Conservation (phyloP, 2,888 invertebrate genomes). For the Leptopterna dolabrata region DNA sequence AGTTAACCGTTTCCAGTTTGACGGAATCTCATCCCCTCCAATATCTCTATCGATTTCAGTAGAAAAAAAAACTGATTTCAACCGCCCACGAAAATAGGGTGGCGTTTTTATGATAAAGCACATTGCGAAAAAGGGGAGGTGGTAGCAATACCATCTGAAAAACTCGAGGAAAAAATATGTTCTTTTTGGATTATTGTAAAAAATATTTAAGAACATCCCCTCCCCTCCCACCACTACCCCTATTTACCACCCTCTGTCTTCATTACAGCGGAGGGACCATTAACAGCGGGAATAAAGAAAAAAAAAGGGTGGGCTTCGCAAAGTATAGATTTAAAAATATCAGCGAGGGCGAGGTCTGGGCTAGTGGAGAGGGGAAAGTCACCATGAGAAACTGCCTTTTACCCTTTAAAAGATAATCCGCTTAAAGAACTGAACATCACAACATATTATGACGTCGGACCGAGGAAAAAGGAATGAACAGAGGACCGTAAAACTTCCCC, state of each 20-base stretch:
- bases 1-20: too few relatives aligned
- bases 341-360: neutral
- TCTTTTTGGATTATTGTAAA: slow-evolving; percentile 38
- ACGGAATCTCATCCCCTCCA: too few relatives aligned
- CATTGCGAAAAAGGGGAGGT: neutral
- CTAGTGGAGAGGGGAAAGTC: neutral
- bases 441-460: slow-evolving; percentile 42
- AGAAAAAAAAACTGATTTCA: neutral
- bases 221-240: neutral
- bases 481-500: neutral
- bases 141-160: neutral
- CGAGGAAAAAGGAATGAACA: neutral
- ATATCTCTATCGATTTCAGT: neutral
- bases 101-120: neutral
- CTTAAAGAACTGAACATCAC: slow-evolving; percentile 44
- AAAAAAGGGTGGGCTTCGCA: slow-evolving; percentile 28
- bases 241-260: slow-evolving; percentile 33
- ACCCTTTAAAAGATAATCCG: slow-evolving; percentile 40
- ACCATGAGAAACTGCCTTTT: slow-evolving; percentile 36
- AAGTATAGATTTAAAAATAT: slow-evolving; percentile 49
- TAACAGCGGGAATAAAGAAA: slow-evolving; percentile 50
- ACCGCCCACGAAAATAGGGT: neutral
- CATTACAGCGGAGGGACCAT: slow-evolving; percentile 47
- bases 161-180: slow-evolving; percentile 11
- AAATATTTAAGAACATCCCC: slow-evolving; percentile 33